These are phyloP conservation scores for Cinara cedri DNA, from an alignment of 2,888 invertebrate species.

Conservation along the genomic window DNA sequence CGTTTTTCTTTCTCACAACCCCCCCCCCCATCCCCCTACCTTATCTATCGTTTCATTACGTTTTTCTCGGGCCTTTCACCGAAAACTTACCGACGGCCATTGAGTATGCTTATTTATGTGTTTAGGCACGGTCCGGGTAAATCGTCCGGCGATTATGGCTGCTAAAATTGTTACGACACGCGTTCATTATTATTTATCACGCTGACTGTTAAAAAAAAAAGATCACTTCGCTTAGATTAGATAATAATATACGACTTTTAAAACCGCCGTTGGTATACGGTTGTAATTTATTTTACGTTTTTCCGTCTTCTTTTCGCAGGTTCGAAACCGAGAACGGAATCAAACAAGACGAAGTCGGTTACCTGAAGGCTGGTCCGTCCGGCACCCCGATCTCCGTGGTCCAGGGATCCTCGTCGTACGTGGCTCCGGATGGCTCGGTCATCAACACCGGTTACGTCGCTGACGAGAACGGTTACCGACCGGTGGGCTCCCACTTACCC, in stretches of 20 bases:
- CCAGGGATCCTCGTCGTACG: constrained; percentile 77
- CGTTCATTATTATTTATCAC: too few relatives aligned
- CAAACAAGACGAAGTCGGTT: constrained; percentile 64
- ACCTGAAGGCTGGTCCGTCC: constrained; percentile 68
- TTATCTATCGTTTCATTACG: not conserved
- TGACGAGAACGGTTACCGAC: constrained; percentile 79
- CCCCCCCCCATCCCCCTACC: too few relatives aligned
- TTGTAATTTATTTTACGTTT: not conserved
- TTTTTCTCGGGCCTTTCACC: not conserved
- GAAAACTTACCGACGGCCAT: too few relatives aligned
- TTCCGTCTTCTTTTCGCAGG: constrained; percentile 58
- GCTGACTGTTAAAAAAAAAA: too few relatives aligned
- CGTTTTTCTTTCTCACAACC: too few relatives aligned
- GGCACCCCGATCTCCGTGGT: constrained; percentile 64
- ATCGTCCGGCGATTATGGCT: too few relatives aligned
- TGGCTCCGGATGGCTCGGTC: constrained; percentile 71
- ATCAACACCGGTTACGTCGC: constrained; percentile 70
- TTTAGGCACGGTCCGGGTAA: too few relatives aligned
- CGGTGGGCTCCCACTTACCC: constrained; percentile 78
- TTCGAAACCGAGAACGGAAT: constrained; percentile 66
- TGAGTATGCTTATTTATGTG: too few relatives aligned
- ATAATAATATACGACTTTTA: too few relatives aligned
- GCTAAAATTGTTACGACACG: too few relatives aligned
- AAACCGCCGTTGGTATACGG: not conserved
- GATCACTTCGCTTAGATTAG: too few relatives aligned